A percentile compares a stretch with the other conserved stretches of the same genome.
Conservation (phyloP, 2,888 invertebrate genomes). For the Drosophila merina region DNA sequence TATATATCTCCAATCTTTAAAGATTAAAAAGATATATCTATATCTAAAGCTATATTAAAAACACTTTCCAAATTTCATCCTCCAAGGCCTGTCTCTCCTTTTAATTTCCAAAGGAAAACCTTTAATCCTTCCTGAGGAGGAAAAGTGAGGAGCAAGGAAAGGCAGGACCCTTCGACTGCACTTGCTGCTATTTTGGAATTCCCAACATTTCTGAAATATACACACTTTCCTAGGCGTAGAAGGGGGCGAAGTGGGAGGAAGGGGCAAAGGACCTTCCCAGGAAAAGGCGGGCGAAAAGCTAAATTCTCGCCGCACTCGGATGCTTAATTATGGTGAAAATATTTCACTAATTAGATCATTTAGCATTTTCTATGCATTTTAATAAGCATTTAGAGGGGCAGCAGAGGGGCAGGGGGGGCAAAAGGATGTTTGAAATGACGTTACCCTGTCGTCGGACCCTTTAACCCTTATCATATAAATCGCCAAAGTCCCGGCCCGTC, state of each 20-base stretch:
- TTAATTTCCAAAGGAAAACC: neutral
- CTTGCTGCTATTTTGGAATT: slow-evolving; percentile 14
- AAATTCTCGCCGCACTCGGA: slow-evolving; percentile 6
- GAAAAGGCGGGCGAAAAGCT: neutral
- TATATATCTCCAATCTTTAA: no score
- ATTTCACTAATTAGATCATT: slow-evolving; percentile 70
- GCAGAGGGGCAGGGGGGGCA: neutral
- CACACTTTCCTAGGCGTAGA: neutral
- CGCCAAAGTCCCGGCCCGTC: slow-evolving; percentile 26
- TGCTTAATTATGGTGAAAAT: slow-evolving; percentile 43
- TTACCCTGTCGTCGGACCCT: slow-evolving; percentile 67
- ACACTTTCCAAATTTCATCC: no score
- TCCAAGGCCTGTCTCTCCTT: neutral
- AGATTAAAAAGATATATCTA: no score
- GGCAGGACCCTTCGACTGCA: neutral
- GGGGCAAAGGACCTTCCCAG: neutral
- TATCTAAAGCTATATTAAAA: no score
- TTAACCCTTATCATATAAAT: slow-evolving; percentile 74
- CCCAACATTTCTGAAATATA: slow-evolving; percentile 26
- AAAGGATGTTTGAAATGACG: slow-evolving; percentile 1
- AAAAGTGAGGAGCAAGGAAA: neutral
- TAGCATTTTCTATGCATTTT: slow-evolving; percentile 62
- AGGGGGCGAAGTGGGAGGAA: no score
- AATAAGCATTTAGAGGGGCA: slow-evolving; percentile 30
- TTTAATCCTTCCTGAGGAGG: neutral